These are phyloP conservation scores for Dromaius novaehollandiae DNA, from an alignment of 2,113 vertebrate species.

Conservation along the genomic window DNA sequence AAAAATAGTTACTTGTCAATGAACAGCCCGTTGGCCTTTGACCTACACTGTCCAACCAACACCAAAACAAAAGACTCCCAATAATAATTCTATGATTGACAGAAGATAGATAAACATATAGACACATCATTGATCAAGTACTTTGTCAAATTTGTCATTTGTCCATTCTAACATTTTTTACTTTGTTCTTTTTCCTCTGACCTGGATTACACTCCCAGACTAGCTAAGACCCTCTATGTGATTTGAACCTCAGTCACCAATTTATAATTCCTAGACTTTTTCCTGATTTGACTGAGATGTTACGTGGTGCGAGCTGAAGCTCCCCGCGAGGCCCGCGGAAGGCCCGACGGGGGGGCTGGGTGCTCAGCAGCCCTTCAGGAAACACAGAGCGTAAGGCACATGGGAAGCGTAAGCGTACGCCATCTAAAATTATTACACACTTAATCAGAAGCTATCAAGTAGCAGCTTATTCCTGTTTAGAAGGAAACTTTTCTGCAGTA, in stretches of 20 bases:
- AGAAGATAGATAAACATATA: too few species aligned
- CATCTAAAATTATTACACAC: background rate
- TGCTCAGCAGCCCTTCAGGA: background rate
- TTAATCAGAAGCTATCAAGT: background rate
- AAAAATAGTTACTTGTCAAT: background rate
- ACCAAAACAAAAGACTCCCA: background rate
- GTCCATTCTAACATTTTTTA: background rate
- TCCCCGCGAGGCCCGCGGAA: background rate
- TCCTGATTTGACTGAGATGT: background rate
- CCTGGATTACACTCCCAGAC: background rate
- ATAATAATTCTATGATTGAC: too few species aligned
- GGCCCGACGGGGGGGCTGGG: background rate
- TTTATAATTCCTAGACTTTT: background rate
- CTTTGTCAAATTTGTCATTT: background rate
- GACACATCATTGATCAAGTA: background rate
- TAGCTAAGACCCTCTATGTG: rapidly evolving
- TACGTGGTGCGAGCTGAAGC: background rate
- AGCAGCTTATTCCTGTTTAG: background rate
- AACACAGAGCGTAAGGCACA: background rate
- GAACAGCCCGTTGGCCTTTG: background rate
- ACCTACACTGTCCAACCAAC: background rate
- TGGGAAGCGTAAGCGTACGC: background rate
- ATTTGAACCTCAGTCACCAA: background rate
- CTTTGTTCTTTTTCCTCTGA: background rate
- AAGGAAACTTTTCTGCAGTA: background rate